Percentiles rank a stretch among this genome's conserved stretches.
Conservation (phyloP, 2,888 invertebrate species). For the Phengaris arion region DNA sequence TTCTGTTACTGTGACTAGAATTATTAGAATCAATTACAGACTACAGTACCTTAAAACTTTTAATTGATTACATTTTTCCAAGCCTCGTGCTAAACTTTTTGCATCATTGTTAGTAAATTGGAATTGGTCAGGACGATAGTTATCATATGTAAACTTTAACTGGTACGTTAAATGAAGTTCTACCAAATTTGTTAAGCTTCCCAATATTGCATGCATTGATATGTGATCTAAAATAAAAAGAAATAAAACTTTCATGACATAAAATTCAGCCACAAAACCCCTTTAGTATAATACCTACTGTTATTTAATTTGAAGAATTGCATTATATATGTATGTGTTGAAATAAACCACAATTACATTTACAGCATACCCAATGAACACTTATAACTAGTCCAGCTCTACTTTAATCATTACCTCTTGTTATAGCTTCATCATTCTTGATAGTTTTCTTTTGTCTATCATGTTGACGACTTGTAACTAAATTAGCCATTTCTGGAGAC, state of each 20-base stretch:
- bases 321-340: too few relatives aligned
- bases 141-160: constrained; percentile 56
- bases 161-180: constrained; percentile 71
- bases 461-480: constrained; percentile 60
- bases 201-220: constrained; percentile 71
- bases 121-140: constrained; percentile 70
- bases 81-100: constrained; percentile 63
- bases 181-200: constrained; percentile 63
- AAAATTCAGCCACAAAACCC: too few relatives aligned
- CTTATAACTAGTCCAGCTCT: too few relatives aligned
- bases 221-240: constrained; percentile 65
- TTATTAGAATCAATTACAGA: neutral
- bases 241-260: too few relatives aligned
- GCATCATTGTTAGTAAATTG: constrained; percentile 74
- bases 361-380: too few relatives aligned
- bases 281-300: too few relatives aligned
- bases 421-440: constrained; percentile 49
- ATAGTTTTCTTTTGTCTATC: constrained; percentile 47
- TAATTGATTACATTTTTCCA: constrained; percentile 64
- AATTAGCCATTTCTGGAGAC: constrained; percentile 70
- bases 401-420: constrained; percentile 51
- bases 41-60: constrained; percentile 57
- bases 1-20: neutral
- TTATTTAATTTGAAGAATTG: too few relatives aligned
- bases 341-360: too few relatives aligned